Conservation (phyloP, 2,888 invertebrate species). For the Crossocerus cetratus region DNA sequence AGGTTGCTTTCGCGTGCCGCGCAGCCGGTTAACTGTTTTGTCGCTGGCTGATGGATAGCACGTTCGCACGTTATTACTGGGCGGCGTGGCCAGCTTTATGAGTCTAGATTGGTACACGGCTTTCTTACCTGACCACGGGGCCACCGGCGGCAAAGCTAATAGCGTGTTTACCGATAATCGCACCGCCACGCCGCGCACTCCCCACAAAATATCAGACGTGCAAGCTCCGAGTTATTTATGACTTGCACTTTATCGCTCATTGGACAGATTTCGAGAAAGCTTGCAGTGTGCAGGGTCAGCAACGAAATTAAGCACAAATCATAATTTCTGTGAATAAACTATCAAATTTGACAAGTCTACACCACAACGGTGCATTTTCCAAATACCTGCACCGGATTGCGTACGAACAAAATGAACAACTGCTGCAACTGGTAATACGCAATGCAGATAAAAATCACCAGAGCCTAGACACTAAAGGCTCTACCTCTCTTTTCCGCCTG, state of each 20-base stretch:
- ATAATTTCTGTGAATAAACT: too few relatives aligned
- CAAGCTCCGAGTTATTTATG: conserved; percentile 41
- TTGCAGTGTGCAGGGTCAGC: too few relatives aligned
- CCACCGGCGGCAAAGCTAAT: conserved; percentile 58
- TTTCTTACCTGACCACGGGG: conserved; percentile 27
- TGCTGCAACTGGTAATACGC: background rate
- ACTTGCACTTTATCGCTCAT: conserved; percentile 3
- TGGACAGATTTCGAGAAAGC: conserved; percentile 21
- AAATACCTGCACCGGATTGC: too few relatives aligned
- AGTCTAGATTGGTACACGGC: conserved; percentile 67
- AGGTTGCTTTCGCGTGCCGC: conserved; percentile 32
- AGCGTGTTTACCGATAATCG: conserved; percentile 68
- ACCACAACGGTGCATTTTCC: too few relatives aligned
- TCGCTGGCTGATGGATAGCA: conserved; percentile 70
- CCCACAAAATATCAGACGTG: conserved; percentile 34
- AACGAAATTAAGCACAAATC: too few relatives aligned
- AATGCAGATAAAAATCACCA: conserved; percentile 14
- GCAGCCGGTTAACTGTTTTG: conserved; percentile 71
- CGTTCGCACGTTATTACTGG: conserved; percentile 73
- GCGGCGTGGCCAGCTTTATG: conserved; percentile 67
- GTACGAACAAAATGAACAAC: background rate
- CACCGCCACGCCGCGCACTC: conserved; percentile 39
- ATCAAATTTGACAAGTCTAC: too few relatives aligned
- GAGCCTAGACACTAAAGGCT: background rate
- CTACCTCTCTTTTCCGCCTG: background rate